Evolutionary conservation across 2,888 invertebrate genomes (phyloP).

Genomic region (Macrophya alboannulata): DNA sequence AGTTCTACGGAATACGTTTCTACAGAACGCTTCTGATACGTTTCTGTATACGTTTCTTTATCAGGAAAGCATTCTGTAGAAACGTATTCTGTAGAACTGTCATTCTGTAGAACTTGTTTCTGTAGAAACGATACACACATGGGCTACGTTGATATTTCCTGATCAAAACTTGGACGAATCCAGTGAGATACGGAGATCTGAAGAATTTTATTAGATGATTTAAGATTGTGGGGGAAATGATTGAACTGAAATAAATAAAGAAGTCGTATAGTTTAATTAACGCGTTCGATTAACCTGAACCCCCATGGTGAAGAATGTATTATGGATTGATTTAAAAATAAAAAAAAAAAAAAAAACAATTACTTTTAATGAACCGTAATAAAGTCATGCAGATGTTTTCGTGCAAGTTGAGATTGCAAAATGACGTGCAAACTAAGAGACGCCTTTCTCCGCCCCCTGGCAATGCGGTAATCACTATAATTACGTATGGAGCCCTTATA

Average conservation of each 20-base stretch:
- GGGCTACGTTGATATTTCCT: no score
- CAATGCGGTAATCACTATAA: slow-evolving; percentile 80
- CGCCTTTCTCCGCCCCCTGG: slow-evolving; percentile 79
- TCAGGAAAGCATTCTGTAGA: no score
- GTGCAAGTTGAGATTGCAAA: slow-evolving; percentile 78
- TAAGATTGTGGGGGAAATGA: not conserved
- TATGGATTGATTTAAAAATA: slow-evolving; percentile 31
- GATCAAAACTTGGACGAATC: no score
- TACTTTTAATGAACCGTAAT: slow-evolving; percentile 48
- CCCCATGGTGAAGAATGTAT: not conserved
- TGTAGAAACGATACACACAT: no score
- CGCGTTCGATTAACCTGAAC: not conserved
- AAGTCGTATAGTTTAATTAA: not conserved
- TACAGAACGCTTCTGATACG: no score
- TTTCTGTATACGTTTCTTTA: no score
- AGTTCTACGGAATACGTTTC: no score
- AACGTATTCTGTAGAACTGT: no score
- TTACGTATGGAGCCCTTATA: slow-evolving; percentile 80
- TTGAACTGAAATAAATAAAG: no score
- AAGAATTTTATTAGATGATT: not conserved
- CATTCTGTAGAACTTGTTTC: no score
- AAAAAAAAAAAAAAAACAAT: not conserved
- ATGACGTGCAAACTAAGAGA: slow-evolving; percentile 80
- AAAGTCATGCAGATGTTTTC: slow-evolving; percentile 69
- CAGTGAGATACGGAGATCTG: not conserved